phyloP scores from a whole-genome alignment of 2,888 invertebrate species.

The Machimus rusticus region DNA sequence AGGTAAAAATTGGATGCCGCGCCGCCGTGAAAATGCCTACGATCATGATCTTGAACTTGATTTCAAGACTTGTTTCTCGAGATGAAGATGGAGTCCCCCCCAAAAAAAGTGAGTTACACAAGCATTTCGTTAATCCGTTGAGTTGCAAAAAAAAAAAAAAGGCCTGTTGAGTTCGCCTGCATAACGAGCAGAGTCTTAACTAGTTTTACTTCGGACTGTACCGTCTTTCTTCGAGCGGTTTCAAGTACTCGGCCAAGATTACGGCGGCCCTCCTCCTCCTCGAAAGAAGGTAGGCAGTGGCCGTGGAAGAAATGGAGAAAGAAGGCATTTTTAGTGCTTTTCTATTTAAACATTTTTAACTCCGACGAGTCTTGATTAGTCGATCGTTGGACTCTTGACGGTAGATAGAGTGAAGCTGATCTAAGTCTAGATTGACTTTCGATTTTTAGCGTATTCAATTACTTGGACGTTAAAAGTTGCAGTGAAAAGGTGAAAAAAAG shows the following conservation, averaged over 20 bases:
- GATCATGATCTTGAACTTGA: conserved; percentile 34
- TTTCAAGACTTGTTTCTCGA: neutral
- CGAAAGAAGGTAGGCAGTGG: neutral
- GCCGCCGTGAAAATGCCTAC: neutral
- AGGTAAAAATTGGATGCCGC: neutral
- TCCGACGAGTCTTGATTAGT: neutral
- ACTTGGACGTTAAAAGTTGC: neutral
- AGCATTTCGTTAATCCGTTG: neutral
- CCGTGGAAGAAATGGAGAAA: conserved; percentile 35
- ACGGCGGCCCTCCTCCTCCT: neutral
- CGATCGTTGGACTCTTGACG: neutral
- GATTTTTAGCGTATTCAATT: neutral
- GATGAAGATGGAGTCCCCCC: neutral
- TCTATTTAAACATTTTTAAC: conserved; percentile 22
- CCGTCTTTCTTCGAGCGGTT: neutral
- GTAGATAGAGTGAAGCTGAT: neutral
- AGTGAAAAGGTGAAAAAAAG: neutral
- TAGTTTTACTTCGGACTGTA: neutral
- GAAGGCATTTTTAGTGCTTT: neutral
- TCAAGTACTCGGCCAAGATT: neutral
- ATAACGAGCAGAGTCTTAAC: neutral
- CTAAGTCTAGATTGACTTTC: neutral
- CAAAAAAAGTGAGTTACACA: neutral
- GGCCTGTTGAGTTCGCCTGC: neutral
- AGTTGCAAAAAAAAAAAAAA: neutral